Base-by-base conservation (phyloP, 2,113 vertebrate genomes). In the Laticauda laticaudata region DNA sequence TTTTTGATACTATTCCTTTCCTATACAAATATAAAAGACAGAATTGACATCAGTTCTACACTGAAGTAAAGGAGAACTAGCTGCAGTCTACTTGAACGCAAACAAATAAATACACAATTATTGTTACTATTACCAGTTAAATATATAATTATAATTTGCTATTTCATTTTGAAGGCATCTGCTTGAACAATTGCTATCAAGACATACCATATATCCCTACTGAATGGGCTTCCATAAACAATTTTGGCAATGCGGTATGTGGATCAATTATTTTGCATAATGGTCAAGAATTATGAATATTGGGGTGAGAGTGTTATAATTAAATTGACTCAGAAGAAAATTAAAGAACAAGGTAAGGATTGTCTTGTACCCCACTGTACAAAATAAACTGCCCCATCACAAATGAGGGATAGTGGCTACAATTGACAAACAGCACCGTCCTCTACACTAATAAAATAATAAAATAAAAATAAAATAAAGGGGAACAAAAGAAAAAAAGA, bases 171-270 rank as follows among this genome's bases (percentile, higher is more conserved):
- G 91, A 15, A 91, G 61, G 88, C n/a, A 93, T 92, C 93, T 87
- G 24, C 92, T 95, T 55, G 59, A 85, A 95, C 91, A 96, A 94
- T 95, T 94, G 86, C 92, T 95, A 94, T 96, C 94, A 95, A 96
- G 86, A 87, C 0, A 0, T 0, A 51, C 8, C 7, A 1, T 51
- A 64, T 92, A 94, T 48, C 45, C 1, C 6, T 0, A 75, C 24
- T 56, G 91, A 23, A 89, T 5, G 87, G 61, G 45, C 90, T 93
- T 26, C 45, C 85, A 91, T 93, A 92, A 95, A 89, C 0, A 4
- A 57, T 92, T 94, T 88, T 95, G 95, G 91, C 0, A 3, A 91
- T 94, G 91, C 26, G 90, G 85, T 95, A 96, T 91, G 92, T 95
- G 94, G 43, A 59, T 93, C 92, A 4, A 94, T 95, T 95, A 59